phyloP scores from a whole-genome alignment of 2,113 vertebrate species.

The Leiothrix lutea region DNA sequence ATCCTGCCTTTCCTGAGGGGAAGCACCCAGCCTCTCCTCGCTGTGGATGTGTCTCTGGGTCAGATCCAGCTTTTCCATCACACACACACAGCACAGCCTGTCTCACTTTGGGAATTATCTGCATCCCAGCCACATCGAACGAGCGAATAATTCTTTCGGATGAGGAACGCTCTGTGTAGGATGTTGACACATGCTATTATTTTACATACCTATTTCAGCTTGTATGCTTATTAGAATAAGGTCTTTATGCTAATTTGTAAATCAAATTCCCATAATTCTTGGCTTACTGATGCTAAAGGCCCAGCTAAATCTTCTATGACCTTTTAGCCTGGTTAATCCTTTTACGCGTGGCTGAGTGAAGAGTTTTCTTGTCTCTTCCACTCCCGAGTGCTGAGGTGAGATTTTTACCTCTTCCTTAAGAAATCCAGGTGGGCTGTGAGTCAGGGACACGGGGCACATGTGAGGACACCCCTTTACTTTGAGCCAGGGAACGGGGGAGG shows the following conservation, averaged over 20 bases:
- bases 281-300: slow-evolving; percentile 62
- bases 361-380: background rate
- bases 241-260: slow-evolving; percentile 69
- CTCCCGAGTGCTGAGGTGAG: background rate
- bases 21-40: too few species aligned
- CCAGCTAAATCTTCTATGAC: slow-evolving; percentile 59
- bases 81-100: background rate
- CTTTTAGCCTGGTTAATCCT: slow-evolving; percentile 63
- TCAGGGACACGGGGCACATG: accelerated
- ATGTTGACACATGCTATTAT: slow-evolving; percentile 48
- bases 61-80: background rate
- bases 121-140: background rate
- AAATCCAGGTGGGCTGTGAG: background rate
- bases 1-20: too few species aligned
- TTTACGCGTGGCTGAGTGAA: background rate
- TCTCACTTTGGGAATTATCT: background rate
- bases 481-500: background rate
- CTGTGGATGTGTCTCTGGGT: background rate
- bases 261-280: slow-evolving; percentile 68
- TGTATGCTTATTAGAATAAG: slow-evolving; percentile 52
- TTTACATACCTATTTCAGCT: slow-evolving; percentile 47
- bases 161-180: background rate
- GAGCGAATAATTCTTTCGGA: background rate
- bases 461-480: background rate
- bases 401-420: background rate